These are phyloP conservation scores for Monomorium pharaonis DNA, from an alignment of 1,140 invertebrate genomes.

Conservation along the genomic window DNA sequence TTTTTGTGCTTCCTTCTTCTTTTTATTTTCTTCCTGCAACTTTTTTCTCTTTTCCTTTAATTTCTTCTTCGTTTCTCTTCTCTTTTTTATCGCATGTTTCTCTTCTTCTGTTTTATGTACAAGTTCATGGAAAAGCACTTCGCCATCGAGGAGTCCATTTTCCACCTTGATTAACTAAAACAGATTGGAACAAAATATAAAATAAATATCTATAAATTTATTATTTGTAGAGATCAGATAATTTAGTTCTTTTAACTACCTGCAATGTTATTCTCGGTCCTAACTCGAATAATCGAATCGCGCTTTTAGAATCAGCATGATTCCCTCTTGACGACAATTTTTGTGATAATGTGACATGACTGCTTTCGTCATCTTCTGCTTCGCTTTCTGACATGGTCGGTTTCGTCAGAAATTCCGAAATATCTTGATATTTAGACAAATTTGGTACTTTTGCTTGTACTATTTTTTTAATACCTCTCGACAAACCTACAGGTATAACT, in stretches of 20 bases:
- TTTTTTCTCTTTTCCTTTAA: slow-evolving; percentile 92
- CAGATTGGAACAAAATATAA: not conserved
- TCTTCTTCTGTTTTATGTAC: slow-evolving; percentile 95
- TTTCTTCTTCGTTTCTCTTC: slow-evolving; percentile 89
- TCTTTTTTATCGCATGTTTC: slow-evolving; percentile 89
- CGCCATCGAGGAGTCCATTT: slow-evolving; percentile 95
- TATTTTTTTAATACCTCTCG: slow-evolving; percentile 97
- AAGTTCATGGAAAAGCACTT: slow-evolving; percentile 95
- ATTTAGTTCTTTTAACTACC: slow-evolving; percentile 77
- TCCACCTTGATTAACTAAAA: slow-evolving; percentile 97
- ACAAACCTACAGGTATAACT: slow-evolving; percentile 94
- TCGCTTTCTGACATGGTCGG: slow-evolving; percentile 97
- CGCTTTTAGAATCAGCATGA: slow-evolving; percentile 91
- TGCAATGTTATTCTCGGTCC: slow-evolving; percentile 92
- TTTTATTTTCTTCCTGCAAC: slow-evolving; percentile 91
- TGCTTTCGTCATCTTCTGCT: slow-evolving; percentile 92
- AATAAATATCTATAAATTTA: not conserved
- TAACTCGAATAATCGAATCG: slow-evolving; percentile 94
- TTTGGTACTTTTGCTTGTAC: slow-evolving; percentile 96
- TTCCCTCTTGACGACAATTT: slow-evolving; percentile 93
- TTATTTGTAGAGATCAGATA: not conserved
- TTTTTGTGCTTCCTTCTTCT: slow-evolving; percentile 88
- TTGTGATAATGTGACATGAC: slow-evolving; percentile 91
- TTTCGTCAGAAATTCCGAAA: slow-evolving; percentile 96
- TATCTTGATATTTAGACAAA: slow-evolving; percentile 93